phyloP scores from a whole-genome alignment of 2,888 invertebrate genomes.

The Callyntrura sp. region DNA sequence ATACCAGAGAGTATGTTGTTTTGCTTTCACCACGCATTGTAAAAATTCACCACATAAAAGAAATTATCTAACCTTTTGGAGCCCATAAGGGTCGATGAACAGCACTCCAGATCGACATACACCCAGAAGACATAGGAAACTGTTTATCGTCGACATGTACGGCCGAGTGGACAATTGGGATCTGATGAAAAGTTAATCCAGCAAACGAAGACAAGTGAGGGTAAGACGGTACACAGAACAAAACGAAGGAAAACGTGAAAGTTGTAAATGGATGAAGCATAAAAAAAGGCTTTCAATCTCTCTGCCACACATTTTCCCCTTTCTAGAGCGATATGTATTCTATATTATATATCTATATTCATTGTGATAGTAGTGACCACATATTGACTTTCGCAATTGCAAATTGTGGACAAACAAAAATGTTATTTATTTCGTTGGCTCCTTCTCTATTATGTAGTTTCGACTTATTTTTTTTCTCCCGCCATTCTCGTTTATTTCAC shows the following conservation, averaged over 20 bases:
- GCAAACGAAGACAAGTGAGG: constrained; percentile 30
- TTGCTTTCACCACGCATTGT: not conserved
- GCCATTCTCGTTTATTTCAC: not conserved
- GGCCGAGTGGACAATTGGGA: constrained; percentile 87
- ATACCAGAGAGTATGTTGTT: too few species aligned
- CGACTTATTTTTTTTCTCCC: not conserved
- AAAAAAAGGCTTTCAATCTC: not conserved
- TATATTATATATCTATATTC: not conserved
- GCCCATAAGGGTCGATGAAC: constrained; percentile 88
- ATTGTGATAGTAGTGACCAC: not conserved
- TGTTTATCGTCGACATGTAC: constrained; percentile 87
- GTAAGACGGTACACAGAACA: not conserved
- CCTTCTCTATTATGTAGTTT: not conserved
- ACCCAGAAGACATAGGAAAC: constrained; percentile 87
- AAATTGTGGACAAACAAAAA: constrained; percentile 3
- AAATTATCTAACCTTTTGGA: constrained; percentile 86
- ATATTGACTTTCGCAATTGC: constrained; percentile 19
- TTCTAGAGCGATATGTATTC: not conserved
- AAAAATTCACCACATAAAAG: not conserved
- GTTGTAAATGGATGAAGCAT: not conserved
- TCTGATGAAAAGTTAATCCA: constrained; percentile 84
- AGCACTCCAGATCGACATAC: constrained; percentile 87
- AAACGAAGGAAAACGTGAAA: too few species aligned
- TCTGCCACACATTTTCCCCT: too few species aligned
- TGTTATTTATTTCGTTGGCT: not conserved